Evolutionary conservation across 2,797 vertebrate genomes (phyloP).

Genomic region (Perodicticus potto): DNA sequence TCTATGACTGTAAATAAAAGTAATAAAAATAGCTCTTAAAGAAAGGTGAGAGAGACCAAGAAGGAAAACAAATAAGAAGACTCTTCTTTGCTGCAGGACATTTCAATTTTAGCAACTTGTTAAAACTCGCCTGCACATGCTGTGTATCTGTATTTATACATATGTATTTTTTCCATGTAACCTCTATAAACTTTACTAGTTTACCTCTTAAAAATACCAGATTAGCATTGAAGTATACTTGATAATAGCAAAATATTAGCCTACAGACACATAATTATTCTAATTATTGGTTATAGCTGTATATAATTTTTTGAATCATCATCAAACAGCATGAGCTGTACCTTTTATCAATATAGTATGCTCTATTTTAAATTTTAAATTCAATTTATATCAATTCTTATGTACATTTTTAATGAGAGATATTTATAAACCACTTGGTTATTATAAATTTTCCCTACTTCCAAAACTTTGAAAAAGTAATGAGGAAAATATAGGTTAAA

Average conservation of each 20-base stretch:
- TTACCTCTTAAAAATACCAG: conserved; percentile 41
- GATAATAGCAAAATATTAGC: conserved; percentile 37
- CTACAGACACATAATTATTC: background rate
- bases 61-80: conserved; percentile 32
- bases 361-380: background rate
- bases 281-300: background rate
- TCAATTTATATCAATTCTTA: conserved; percentile 29
- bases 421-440: background rate
- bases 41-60: background rate
- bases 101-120: conserved; percentile 59
- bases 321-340: background rate
- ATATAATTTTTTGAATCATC: conserved; percentile 54
- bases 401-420: conserved; percentile 35
- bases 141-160: background rate
- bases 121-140: background rate
- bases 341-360: background rate
- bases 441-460: conserved; percentile 30
- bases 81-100: conserved; percentile 12
- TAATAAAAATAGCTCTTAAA: conserved; percentile 66
- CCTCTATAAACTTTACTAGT: conserved; percentile 54
- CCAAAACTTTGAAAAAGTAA: conserved; percentile 38
- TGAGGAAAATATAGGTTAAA: conserved; percentile 51
- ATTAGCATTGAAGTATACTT: conserved; percentile 21
- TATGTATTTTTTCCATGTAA: background rate
- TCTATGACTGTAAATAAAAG: conserved; percentile 60